Evolutionary conservation across 2,113 vertebrate genomes (phyloP).

Genomic region (Notarius quadriscutis): DNA sequence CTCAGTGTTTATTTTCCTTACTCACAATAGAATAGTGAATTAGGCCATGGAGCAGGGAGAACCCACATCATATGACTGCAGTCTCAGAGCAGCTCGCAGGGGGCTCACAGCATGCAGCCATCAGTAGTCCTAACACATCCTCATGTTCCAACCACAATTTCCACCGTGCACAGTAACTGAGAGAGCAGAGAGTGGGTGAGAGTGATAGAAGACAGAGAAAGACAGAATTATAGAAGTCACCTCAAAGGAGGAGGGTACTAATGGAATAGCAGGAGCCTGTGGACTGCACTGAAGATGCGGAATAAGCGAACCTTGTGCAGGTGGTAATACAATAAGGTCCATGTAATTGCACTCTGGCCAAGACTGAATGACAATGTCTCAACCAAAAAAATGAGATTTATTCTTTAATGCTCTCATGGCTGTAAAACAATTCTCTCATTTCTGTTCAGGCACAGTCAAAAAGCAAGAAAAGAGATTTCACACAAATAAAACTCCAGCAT

Average conservation of each 20-base stretch:
- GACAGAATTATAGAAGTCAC: slow-evolving; percentile 68
- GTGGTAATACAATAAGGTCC: slow-evolving; percentile 54
- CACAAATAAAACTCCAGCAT: slow-evolving; percentile 37
- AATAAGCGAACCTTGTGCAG: slow-evolving; percentile 45
- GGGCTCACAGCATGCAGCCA: slow-evolving; percentile 55
- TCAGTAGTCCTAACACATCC: slow-evolving; percentile 72
- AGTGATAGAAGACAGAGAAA: slow-evolving; percentile 57
- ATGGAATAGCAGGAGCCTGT: slow-evolving; percentile 56
- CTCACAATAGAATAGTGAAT: neutral
- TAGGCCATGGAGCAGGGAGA: neutral
- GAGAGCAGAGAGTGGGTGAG: slow-evolving; percentile 57
- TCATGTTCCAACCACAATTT: slow-evolving; percentile 71
- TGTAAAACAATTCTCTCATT: slow-evolving; percentile 51
- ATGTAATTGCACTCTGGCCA: slow-evolving; percentile 53
- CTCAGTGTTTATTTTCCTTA: slow-evolving; percentile 5
- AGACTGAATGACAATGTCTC: slow-evolving; percentile 52
- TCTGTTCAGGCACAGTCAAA: slow-evolving; percentile 37
- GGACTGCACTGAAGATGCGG: slow-evolving; percentile 47
- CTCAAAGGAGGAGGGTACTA: slow-evolving; percentile 61
- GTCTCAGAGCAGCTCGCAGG: slow-evolving; percentile 43
- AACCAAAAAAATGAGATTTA: slow-evolving; percentile 47
- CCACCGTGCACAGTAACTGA: slow-evolving; percentile 55
- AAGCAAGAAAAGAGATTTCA: slow-evolving; percentile 31
- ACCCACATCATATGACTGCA: slow-evolving; percentile 30
- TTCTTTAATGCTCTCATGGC: slow-evolving; percentile 47